phyloP scores from a whole-genome alignment of 2,888 invertebrate genomes.

The Polymixis flavicincta region DNA sequence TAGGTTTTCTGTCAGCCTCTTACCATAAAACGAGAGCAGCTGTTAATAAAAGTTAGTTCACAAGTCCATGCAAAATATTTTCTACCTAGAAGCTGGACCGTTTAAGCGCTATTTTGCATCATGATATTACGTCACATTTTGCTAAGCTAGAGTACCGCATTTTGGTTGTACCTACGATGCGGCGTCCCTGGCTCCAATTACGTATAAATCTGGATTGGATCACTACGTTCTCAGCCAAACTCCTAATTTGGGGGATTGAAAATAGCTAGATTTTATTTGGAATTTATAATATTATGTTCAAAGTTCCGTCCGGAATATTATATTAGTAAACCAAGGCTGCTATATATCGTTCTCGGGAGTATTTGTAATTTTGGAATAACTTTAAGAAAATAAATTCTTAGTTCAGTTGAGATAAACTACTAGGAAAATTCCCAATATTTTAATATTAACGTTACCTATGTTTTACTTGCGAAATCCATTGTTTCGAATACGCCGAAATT shows the following conservation, averaged over 20 bases:
- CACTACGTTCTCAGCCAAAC: constrained; percentile 14
- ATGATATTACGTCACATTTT: constrained; percentile 39
- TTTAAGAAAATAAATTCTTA: background rate
- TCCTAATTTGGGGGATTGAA: constrained; percentile 32
- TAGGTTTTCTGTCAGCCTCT: background rate
- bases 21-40: background rate
- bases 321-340: background rate
- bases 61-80: constrained; percentile 36
- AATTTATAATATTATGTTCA: background rate
- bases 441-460: background rate
- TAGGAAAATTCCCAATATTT: background rate
- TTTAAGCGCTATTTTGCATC: constrained; percentile 40
- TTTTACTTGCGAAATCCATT: background rate
- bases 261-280: constrained; percentile 15
- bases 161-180: constrained; percentile 23
- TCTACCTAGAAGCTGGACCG: constrained; percentile 3
- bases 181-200: constrained; percentile 35
- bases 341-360: background rate
- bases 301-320: background rate
- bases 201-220: constrained; percentile 41
- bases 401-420: background rate
- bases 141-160: constrained; percentile 30
- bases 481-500: background rate
- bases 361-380: background rate
- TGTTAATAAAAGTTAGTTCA: constrained; percentile 13